Evolutionary conservation across 2,113 vertebrate species (phyloP).

Genomic region (Brachionichthys hirsutus): DNA sequence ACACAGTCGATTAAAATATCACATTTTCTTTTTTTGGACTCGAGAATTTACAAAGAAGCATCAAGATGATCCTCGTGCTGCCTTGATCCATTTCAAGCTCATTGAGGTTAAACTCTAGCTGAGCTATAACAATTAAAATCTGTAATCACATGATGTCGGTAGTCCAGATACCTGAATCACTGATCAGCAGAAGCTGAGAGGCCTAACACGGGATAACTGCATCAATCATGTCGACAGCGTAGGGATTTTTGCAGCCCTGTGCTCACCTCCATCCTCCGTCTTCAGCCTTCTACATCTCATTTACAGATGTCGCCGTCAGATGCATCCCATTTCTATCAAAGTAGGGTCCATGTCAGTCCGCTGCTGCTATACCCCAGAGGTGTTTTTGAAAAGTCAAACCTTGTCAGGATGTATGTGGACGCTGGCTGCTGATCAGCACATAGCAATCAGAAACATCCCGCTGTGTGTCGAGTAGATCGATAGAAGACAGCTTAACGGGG

Average conservation of each 20-base stretch:
- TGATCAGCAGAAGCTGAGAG: constrained; percentile 43
- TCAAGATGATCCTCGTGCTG: constrained; percentile 3
- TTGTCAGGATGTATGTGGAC: background rate
- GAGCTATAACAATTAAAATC: background rate
- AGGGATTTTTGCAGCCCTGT: constrained; percentile 48
- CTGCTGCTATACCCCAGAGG: background rate
- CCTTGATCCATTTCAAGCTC: constrained; percentile 1
- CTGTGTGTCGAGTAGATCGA: background rate
- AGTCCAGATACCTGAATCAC: constrained; percentile 49
- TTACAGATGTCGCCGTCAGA: constrained; percentile 58
- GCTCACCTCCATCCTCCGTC: constrained; percentile 42
- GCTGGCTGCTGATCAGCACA: constrained; percentile 13
- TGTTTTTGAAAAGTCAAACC: constrained; percentile 4
- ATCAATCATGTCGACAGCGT: constrained; percentile 67
- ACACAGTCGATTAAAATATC: constrained; percentile 25
- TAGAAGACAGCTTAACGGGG: too few species aligned
- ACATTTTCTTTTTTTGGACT: background rate
- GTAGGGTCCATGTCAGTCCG: constrained; percentile 1
- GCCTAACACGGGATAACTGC: constrained; percentile 55
- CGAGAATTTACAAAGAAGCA: background rate
- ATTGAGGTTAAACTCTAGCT: constrained; percentile 2
- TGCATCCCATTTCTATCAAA: constrained; percentile 36
- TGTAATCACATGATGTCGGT: constrained; percentile 1
- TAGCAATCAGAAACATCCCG: too few species aligned
- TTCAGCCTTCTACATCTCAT: constrained; percentile 52